Conservation (phyloP, 2,888 invertebrate genomes). For the Acronicta alni region DNA sequence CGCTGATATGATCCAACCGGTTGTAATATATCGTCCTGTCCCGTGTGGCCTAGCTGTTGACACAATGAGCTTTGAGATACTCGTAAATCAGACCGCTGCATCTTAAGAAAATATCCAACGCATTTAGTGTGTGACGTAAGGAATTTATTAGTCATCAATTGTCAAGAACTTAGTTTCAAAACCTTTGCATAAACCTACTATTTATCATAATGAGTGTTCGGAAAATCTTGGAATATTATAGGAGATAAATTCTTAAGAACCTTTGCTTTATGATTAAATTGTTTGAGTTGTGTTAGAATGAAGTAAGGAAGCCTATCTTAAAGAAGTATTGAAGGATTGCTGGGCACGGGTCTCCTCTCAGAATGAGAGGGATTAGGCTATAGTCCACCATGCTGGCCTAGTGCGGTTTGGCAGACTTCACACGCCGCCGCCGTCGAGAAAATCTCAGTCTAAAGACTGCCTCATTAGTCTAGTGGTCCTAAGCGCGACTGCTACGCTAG, state of each 20-base stretch:
- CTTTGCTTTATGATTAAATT: not conserved
- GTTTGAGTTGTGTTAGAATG: not conserved
- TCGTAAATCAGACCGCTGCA: constrained; percentile 18
- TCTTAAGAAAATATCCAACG: constrained; percentile 6
- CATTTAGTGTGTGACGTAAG: not conserved
- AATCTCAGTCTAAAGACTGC: too few species aligned
- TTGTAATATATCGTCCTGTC: constrained; percentile 53
- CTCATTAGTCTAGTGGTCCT: too few species aligned
- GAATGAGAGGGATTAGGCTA: too few species aligned
- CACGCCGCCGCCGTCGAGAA: too few species aligned
- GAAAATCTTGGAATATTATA: not conserved
- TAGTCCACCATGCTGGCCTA: too few species aligned
- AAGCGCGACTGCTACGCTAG: too few species aligned
- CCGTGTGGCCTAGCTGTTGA: constrained; percentile 32
- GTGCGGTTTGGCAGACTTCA: too few species aligned
- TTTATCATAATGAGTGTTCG: not conserved
- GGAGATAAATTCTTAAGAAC: not conserved
- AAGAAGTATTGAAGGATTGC: too few species aligned
- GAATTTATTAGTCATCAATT: not conserved
- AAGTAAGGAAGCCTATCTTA: not conserved
- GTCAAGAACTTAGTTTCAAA: not conserved
- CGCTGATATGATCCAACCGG: constrained; percentile 58
- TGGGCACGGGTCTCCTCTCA: too few species aligned
- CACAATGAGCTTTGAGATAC: constrained; percentile 28
- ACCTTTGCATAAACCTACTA: not conserved